phyloP scores from a whole-genome alignment of 2,888 invertebrate species.

The Metellina segmentata region DNA sequence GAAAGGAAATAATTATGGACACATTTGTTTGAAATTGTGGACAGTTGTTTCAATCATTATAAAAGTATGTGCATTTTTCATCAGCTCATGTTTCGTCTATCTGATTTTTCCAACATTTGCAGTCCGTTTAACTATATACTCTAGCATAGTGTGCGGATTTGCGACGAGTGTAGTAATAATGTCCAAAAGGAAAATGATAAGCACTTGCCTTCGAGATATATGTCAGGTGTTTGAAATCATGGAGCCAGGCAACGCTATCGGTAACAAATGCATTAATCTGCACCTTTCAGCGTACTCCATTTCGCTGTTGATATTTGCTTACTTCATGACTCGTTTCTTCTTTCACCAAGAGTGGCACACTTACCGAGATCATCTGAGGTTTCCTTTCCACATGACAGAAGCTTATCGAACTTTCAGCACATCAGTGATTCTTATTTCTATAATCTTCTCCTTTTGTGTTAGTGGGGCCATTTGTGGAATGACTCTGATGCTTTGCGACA shows the following conservation, averaged over 20 bases:
- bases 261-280: background rate
- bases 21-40: constrained; percentile 2
- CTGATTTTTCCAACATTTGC: background rate
- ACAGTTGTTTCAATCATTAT: background rate
- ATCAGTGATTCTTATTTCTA: constrained; percentile 2
- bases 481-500: constrained; percentile 24
- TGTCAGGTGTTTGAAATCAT: background rate
- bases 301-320: background rate
- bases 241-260: background rate
- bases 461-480: constrained; percentile 12
- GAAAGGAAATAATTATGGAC: background rate
- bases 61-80: background rate
- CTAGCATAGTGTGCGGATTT: constrained; percentile 10
- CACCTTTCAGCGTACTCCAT: background rate
- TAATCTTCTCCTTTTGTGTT: constrained; percentile 18
- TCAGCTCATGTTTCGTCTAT: background rate
- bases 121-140: constrained; percentile 4
- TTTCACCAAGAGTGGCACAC: constrained; percentile 37
- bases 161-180: background rate
- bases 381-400: background rate
- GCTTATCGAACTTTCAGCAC: background rate
- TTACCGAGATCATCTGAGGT: background rate
- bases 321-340: constrained; percentile 24
- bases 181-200: constrained; percentile 9
- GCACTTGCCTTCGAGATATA: constrained; percentile 4